A percentile compares a stretch with the other conserved stretches of the same genome.
phyloP scores from a whole-genome alignment of 1,140 invertebrate species.

The Drosophila repleta region DNA sequence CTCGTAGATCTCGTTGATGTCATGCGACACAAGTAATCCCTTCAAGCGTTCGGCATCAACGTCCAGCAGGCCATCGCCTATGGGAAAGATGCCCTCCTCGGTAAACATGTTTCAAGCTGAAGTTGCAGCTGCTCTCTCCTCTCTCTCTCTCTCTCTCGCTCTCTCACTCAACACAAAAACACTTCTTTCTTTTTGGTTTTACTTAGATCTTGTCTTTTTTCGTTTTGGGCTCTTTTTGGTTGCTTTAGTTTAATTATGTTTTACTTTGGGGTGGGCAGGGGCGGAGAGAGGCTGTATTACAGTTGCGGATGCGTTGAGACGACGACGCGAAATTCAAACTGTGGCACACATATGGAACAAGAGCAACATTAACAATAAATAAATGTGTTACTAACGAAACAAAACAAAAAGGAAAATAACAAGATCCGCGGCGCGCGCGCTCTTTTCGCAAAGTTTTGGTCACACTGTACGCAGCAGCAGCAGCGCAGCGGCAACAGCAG shows the following conservation, averaged over 20 bases:
- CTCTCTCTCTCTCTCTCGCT: conserved; percentile 7
- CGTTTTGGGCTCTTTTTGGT: conserved; percentile 23
- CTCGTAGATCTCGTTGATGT: conserved; percentile 88
- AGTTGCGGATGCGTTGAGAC: conserved; percentile 23
- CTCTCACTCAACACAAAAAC: not conserved
- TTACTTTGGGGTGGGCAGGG: conserved; percentile 10
- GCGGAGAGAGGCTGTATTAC: conserved; percentile 9
- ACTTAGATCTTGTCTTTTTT: conserved; percentile 36
- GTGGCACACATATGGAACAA: conserved; percentile 26
- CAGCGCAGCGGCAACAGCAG: conserved; percentile 10
- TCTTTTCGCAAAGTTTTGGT: conserved; percentile 43
- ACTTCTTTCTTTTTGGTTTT: conserved; percentile 36
- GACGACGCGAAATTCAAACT: conserved; percentile 45
- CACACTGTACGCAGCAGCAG: conserved; percentile 39
- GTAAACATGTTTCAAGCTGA: conserved; percentile 74
- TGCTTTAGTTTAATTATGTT: conserved; percentile 31
- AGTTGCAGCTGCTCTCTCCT: conserved; percentile 33
- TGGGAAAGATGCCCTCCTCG: conserved; percentile 84
- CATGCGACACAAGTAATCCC: conserved; percentile 86
- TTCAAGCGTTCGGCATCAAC: conserved; percentile 86
- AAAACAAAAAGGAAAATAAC: conserved; percentile 18
- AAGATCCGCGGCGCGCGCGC: conserved; percentile 45
- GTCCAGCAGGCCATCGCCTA: conserved; percentile 87
- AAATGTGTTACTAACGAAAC: conserved; percentile 16
- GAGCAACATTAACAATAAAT: conserved; percentile 19